Conservation (phyloP, 2,113 vertebrate genomes). For the Bungarus multicinctus region DNA sequence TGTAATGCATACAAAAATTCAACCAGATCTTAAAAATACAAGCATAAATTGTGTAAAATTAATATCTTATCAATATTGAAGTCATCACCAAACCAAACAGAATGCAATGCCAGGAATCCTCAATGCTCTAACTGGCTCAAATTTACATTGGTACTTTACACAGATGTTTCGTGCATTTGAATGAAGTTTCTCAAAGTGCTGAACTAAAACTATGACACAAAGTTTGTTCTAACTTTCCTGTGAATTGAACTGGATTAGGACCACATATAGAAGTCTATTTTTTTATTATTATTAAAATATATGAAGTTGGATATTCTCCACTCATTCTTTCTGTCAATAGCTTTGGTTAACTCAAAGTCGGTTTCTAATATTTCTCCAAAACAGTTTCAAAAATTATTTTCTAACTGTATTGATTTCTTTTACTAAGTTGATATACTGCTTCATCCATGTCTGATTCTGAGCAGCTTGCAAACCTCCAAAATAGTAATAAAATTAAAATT, state of each 20-base stretch:
- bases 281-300: not conserved
- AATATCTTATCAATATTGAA: not conserved
- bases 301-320: not conserved
- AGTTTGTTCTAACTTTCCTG: not conserved
- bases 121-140: not conserved
- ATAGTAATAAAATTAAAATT: not conserved
- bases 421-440: not conserved
- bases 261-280: not conserved
- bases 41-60: not conserved
- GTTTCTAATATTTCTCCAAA: not conserved
- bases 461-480: not conserved
- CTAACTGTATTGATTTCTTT: not conserved
- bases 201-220: not conserved
- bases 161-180: not conserved
- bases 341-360: not conserved
- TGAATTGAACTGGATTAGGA: not conserved
- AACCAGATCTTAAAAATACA: not conserved
- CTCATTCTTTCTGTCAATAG: not conserved
- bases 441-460: not conserved
- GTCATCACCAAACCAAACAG: not conserved
- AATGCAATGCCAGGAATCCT: not conserved
- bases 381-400: not conserved
- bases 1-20: not conserved
- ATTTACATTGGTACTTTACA: not conserved
- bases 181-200: not conserved